These are phyloP conservation scores for Leguminivora glycinivorella DNA, from an alignment of 1,140 invertebrate genomes.

Conservation along the genomic window DNA sequence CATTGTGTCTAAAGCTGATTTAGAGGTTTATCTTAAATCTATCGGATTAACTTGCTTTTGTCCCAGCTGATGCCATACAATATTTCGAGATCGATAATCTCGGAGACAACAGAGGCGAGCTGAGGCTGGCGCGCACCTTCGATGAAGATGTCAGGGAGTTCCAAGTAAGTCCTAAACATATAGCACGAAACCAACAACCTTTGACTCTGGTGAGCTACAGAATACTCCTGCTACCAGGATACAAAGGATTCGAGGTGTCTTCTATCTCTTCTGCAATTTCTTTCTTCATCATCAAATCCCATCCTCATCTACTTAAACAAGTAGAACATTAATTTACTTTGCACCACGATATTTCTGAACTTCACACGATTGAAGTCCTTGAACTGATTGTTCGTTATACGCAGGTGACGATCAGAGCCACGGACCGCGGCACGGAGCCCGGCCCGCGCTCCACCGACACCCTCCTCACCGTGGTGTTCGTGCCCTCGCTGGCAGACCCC, in stretches of 20 bases:
- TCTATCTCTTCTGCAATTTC: no score
- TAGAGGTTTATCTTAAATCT: no score
- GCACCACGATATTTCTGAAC: no score
- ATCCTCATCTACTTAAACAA: no score
- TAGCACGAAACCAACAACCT: neutral
- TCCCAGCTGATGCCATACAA: slow-evolving; percentile 51
- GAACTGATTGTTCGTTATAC: no score
- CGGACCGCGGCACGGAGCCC: slow-evolving; percentile 70
- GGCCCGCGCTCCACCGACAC: slow-evolving; percentile 41
- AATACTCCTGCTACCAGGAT: no score
- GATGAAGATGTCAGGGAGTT: slow-evolving; percentile 52
- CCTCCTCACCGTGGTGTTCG: slow-evolving; percentile 58
- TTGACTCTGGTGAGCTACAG: no score
- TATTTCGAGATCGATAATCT: slow-evolving; percentile 61
- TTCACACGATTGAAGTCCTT: no score
- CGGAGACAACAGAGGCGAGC: slow-evolving; percentile 53
- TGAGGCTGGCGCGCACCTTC: slow-evolving; percentile 49
- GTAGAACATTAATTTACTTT: no score
- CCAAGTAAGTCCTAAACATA: slow-evolving; percentile 42
- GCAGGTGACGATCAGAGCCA: slow-evolving; percentile 68
- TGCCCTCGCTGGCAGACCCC: slow-evolving; percentile 71
- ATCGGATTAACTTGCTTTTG: neutral
- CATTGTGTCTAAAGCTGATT: no score
- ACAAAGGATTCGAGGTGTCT: no score
- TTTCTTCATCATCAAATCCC: no score